phyloP scores from a whole-genome alignment of 1,140 invertebrate genomes.

The Panagrolaimus sp. region DNA sequence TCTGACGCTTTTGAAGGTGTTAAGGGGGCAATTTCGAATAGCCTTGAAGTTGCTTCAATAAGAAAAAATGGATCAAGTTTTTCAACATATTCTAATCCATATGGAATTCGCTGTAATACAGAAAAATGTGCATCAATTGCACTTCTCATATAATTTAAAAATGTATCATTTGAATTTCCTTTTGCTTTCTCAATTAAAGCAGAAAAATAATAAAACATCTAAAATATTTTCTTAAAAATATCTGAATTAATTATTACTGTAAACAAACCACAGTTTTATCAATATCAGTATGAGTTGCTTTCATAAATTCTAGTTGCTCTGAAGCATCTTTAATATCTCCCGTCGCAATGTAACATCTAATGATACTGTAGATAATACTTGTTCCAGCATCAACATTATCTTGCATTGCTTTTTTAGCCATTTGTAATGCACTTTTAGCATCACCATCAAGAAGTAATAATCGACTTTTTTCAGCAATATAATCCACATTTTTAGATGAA shows the following conservation, averaged over 20 bases:
- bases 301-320: conserved; percentile 36
- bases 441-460: conserved; percentile 31
- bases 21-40: conserved; percentile 69
- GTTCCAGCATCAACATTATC: not conserved
- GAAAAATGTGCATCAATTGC: not conserved
- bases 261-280: conserved; percentile 25
- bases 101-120: conserved; percentile 63
- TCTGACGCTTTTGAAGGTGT: conserved; percentile 61
- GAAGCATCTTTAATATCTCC: conserved; percentile 29
- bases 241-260: not conserved
- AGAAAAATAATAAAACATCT: conserved; percentile 23
- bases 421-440: conserved; percentile 28
- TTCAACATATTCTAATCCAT: conserved; percentile 71
- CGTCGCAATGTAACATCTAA: conserved; percentile 34
- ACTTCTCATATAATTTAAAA: conserved; percentile 14
- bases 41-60: conserved; percentile 71
- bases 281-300: conserved; percentile 28
- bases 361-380: conserved; percentile 24
- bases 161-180: conserved; percentile 9
- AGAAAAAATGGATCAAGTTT: conserved; percentile 78
- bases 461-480: conserved; percentile 26
- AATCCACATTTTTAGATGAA: conserved; percentile 12
- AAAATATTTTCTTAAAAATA: not conserved
- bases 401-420: conserved; percentile 34
- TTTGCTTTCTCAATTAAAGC: conserved; percentile 22